Percentiles rank a stretch among this genome's conserved stretches.
phyloP scores from a whole-genome alignment of 2,113 vertebrate species.

The Cavia porcellus region DNA sequence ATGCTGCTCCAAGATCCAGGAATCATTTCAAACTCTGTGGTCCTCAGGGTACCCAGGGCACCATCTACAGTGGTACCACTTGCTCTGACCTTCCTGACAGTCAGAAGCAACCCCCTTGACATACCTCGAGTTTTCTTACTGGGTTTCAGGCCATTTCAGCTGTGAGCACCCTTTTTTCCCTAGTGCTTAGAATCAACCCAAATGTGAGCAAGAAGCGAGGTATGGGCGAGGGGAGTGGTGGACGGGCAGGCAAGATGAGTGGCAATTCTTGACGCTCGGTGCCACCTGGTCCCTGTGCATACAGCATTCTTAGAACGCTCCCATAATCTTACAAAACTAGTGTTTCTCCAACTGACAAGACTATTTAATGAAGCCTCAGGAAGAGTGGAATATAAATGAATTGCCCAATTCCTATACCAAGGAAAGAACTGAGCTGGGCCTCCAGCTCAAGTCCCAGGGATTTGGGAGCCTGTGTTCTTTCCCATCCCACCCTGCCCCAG shows the following conservation, averaged over 20 bases:
- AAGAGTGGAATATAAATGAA: background rate
- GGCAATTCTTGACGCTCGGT: background rate
- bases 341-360: background rate
- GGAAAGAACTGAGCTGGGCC: background rate
- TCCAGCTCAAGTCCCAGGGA: background rate
- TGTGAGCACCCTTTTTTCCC: background rate
- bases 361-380: background rate
- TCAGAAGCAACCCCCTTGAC: background rate
- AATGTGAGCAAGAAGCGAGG: background rate
- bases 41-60: background rate
- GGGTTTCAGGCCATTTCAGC: background rate
- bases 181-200: background rate
- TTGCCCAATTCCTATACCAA: slow-evolving; percentile 15
- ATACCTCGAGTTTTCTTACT: background rate
- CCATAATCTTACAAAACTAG: background rate
- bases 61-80: background rate
- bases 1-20: background rate
- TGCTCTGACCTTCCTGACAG: background rate
- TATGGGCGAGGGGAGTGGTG: background rate
- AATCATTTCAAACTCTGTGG: background rate
- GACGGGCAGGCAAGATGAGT: background rate
- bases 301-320: background rate
- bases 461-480: background rate
- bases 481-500: background rate
- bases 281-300: background rate